phyloP scores from a whole-genome alignment of 2,797 vertebrate species.

The Neosalanx taihuensis region DNA sequence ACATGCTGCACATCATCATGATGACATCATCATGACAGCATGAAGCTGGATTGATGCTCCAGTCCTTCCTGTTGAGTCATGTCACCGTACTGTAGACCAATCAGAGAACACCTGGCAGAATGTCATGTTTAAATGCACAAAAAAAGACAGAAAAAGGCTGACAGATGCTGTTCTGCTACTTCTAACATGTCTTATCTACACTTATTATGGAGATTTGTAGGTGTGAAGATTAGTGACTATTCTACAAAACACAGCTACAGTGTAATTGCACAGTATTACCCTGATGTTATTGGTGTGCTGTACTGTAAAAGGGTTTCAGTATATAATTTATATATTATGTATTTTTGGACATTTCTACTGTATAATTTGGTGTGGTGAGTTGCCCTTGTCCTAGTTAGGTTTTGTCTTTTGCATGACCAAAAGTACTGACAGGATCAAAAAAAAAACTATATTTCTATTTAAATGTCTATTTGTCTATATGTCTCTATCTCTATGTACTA shows the following conservation, averaged over 20 bases:
- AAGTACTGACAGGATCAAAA: conserved; percentile 57
- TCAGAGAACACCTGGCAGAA: conserved; percentile 61
- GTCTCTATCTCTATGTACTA: conserved; percentile 51
- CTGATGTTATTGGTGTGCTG: conserved; percentile 56
- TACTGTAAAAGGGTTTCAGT: conserved; percentile 63
- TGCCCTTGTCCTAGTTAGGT: conserved; percentile 31
- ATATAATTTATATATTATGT: conserved; percentile 61
- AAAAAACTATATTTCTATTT: conserved; percentile 58
- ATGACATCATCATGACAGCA: conserved; percentile 29
- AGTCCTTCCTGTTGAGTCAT: conserved; percentile 48
- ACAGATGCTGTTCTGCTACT: conserved; percentile 66
- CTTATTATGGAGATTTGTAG: conserved; percentile 59
- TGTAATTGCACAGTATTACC: conserved; percentile 81
- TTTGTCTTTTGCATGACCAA: conserved; percentile 72
- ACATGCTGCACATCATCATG: conserved; percentile 61
- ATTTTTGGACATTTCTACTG: conserved; percentile 46
- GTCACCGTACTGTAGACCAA: conserved; percentile 65
- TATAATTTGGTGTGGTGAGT: conserved; percentile 62
- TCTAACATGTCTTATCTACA: conserved; percentile 54
- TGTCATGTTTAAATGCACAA: conserved; percentile 73
- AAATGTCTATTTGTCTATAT: conserved; percentile 47
- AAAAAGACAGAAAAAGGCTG: conserved; percentile 53
- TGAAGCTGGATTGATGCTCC: conserved; percentile 35
- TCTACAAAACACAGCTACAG: conserved; percentile 62
- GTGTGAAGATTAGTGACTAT: conserved; percentile 61